Evolutionary conservation across 1,140 invertebrate species (phyloP), one percentile per base, ranked within the genome.

Genomic region (Homarus americanus): DNA sequence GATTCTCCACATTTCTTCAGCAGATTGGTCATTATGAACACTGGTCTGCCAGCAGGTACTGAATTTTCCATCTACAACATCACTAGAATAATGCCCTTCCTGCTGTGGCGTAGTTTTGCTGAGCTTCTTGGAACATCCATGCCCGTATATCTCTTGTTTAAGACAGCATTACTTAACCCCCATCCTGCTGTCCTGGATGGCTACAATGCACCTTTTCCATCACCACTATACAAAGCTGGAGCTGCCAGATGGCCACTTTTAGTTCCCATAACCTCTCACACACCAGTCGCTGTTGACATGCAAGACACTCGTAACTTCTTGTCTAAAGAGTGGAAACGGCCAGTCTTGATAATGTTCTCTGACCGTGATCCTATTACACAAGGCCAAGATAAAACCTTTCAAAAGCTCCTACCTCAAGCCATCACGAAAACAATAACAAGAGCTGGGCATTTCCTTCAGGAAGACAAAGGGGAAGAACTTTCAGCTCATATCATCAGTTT

Each of bases 11-110:
- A 91, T 15, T 34, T 76, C 9, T 92, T 93, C 66, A 87, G 80
- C 3, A 72, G 91, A 9, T 76, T 93, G 44, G 91, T 92, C 41
- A 88, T 93, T 10, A 85, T 93, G 85, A 93, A 93, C 53, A 93
- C 92, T 36, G 89, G 91, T 9, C 53, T 92, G 58, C 87, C 91
- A 12, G 40, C 53, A 28, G 92, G 91, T n/a, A 58, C 28, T 53
- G 79, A 80, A 40, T 17, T 79, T 38, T 44, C 69, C 15, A 20
- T 82, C 44, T 40, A 7, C 1, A 84, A n/a, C n/a, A 36, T 93
- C 10, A 4, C 15, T 32, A 53, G n/a, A 36, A n/a, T 80, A 20
- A 82, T 58, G 75, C 91, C 87, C 24, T 93, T 89, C 41, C 36
- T 93, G 36, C 15, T 91, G 15, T 90, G 87, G 87, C 83, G 87